Base-by-base conservation (phyloP, 2,888 invertebrate genomes). In the Perithous albicinctus region DNA sequence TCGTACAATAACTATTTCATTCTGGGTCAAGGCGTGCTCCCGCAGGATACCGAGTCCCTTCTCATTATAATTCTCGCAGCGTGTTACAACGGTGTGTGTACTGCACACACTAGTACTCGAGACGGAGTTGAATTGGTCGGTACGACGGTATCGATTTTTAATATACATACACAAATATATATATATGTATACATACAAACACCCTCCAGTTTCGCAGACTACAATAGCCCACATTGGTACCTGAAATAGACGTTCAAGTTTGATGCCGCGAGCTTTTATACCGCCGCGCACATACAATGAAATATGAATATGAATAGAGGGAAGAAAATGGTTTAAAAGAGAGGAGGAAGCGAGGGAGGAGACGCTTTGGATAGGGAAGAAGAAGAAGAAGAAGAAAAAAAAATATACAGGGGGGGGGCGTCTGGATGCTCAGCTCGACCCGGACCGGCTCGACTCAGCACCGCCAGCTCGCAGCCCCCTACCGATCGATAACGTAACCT, bases 401-500 rank as follows among this genome's bases (percentile, higher is more conserved):
- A 84, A 67, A 69, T 5, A 29, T 29, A 32, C n/a, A 15, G 56
- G 15, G n/a, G n/a, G n/a, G n/a, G 61, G 56, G 80, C 56, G 84
- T 82, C 76, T 80, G 76, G 83, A 82, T 79, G 82, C 70, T 80
- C 78, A 74, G 83, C 81, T 78, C 80, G 77, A 78, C 78, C 78
- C 78, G 81, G 81, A 73, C 74, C 74, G 74, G 64, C 29, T 56
- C 70, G 70, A 59, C 43, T 59, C 81, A 70, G 63, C 74, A 80
- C 43, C 64, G 4, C 35, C 73, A 74, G 69, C 35, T 63, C n/a
- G 87, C 86, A 76, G 67, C 86, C 66, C 8, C 59, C 59, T 32
- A 46, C 88, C 86, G 88, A 92, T 92, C 91, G 92, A 92, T 92
- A 92, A 86, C 88, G 89, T 91, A 92, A 92, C 92, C 92, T 88